Conservation (phyloP, 30 jellyfish, hydroid and myxozoan genomes). For the Aurelia aurita region DNA sequence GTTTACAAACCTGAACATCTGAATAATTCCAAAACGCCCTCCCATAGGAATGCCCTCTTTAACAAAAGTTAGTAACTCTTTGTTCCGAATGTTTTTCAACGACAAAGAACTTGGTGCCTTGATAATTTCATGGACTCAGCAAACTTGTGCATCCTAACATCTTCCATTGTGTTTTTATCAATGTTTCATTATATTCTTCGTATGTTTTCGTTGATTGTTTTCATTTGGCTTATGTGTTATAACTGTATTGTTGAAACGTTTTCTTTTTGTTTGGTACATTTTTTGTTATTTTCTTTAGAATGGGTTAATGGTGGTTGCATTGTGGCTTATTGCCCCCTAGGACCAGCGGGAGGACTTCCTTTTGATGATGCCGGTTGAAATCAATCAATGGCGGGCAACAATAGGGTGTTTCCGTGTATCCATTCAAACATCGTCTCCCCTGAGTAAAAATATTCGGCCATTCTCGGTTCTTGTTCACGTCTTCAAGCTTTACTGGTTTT, state of each 20-base stretch:
- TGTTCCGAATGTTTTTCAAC: not conserved
- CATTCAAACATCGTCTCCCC: no score
- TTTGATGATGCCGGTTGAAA: no score
- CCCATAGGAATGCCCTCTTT: not conserved
- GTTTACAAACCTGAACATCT: not conserved
- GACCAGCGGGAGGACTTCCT: no score
- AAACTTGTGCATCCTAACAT: slow-evolving; percentile 9
- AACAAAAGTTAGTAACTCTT: no score
- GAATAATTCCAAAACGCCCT: not conserved
- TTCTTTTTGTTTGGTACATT: not conserved
- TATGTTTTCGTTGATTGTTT: not conserved
- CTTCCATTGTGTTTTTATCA: no score
- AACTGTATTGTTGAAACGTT: not conserved
- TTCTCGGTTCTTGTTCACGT: no score
- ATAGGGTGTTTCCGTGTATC: no score
- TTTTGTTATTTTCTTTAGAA: not conserved
- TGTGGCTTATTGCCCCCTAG: no score
- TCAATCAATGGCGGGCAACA: no score
- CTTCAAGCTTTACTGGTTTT: no score
- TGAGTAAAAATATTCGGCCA: no score
- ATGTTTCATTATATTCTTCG: not conserved
- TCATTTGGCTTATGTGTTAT: slow-evolving; percentile 1
- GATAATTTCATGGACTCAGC: slow-evolving; percentile 2
- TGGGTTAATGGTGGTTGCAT: slow-evolving; percentile 11
- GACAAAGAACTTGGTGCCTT: slow-evolving; percentile 3